These are phyloP conservation scores for Scylla paramamosain DNA, from an alignment of 1,140 invertebrate species.

Conservation along the genomic window DNA sequence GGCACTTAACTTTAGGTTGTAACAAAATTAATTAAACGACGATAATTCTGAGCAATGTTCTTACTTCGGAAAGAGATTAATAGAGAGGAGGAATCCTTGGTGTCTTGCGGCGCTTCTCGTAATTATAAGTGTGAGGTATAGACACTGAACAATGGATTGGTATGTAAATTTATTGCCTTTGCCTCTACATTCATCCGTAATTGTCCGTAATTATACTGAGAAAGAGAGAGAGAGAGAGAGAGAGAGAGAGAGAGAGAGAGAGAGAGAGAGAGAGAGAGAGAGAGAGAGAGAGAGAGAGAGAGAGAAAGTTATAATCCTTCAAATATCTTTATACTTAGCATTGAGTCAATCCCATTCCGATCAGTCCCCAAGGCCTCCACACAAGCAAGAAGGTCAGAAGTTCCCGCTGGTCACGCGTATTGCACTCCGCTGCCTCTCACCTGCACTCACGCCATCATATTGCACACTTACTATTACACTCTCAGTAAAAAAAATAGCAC, in stretches of 20 bases:
- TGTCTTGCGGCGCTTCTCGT: too few species aligned
- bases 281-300: conserved; percentile 46
- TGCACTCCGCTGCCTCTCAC: neutral
- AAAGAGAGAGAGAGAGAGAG: conserved; percentile 65
- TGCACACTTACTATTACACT: neutral
- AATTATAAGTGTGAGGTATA: too few species aligned
- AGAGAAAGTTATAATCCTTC: conserved; percentile 2
- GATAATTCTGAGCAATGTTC: too few species aligned
- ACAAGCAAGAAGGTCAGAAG: neutral
- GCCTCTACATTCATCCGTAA: neutral
- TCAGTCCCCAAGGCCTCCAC: neutral
- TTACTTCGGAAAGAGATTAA: too few species aligned
- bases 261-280: conserved; percentile 59
- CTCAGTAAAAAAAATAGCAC: neutral
- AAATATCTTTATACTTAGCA: neutral
- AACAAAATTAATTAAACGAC: too few species aligned
- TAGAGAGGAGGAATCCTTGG: too few species aligned
- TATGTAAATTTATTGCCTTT: neutral
- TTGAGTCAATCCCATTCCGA: too few species aligned
- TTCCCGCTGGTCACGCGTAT: neutral
- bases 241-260: conserved; percentile 66
- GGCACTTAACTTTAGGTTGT: too few species aligned
- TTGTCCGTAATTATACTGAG: neutral
- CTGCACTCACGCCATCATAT: neutral
- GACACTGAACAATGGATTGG: neutral